Percentiles rank a stretch among this genome's conserved stretches.
These are phyloP conservation scores for Amblyteles armatorius DNA, from an alignment of 2,888 invertebrate genomes.

Conservation along the genomic window DNA sequence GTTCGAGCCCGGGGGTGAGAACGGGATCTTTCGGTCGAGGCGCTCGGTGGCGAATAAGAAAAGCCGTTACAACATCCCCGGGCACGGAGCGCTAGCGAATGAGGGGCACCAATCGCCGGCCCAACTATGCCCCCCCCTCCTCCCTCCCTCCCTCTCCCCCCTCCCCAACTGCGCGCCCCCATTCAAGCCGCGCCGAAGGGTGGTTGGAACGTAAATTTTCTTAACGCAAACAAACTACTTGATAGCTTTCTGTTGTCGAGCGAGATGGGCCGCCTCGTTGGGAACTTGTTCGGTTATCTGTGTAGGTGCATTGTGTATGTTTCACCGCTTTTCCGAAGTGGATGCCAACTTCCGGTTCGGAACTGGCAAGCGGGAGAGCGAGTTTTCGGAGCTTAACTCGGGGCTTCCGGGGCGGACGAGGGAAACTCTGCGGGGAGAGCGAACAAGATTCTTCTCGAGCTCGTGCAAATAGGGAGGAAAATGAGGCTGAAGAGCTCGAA, in stretches of 20 bases:
- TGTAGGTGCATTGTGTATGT: constrained; percentile 41
- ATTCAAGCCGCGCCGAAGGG: background rate
- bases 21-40: constrained; percentile 33
- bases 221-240: constrained; percentile 79
- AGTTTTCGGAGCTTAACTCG: background rate
- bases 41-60: constrained; percentile 49
- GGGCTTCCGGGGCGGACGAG: background rate
- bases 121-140: constrained; percentile 6
- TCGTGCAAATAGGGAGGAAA: background rate
- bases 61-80: constrained; percentile 48
- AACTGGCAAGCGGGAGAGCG: constrained; percentile 20
- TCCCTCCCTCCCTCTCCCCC: background rate
- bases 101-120: background rate
- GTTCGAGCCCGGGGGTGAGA: constrained; percentile 19
- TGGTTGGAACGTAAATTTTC: constrained; percentile 71
- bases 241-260: constrained; percentile 75
- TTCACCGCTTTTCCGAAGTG: constrained; percentile 45
- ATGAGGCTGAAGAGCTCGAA: constrained; percentile 3
- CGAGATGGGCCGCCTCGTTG: constrained; percentile 54
- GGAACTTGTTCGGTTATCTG: constrained; percentile 65
- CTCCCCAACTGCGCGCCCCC: background rate
- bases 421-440: background rate
- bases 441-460: constrained; percentile 10
- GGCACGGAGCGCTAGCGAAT: background rate
- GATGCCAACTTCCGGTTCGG: constrained; percentile 28